Evolutionary conservation across 2,113 vertebrate species (phyloP), one percentile per base, ranked within the genome.

Genomic region (Mustelus asterias): DNA sequence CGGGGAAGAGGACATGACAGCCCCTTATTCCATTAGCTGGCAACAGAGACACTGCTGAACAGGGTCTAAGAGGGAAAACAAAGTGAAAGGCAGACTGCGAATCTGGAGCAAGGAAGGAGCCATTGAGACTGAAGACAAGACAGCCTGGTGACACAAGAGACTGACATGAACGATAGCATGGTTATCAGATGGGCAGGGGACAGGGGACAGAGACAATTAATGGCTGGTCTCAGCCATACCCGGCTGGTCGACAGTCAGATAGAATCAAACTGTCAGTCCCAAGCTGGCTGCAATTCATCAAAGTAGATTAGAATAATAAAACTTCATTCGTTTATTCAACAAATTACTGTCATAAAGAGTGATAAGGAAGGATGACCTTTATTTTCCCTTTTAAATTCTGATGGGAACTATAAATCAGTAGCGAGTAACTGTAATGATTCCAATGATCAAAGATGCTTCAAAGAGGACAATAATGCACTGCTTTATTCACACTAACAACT

Each of bases 211-310:
- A 67, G 90, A 69, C 90, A 90, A 90, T 54, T 90, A 60, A 63
- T 33, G 54, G 29, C 24, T 60, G 88, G 54, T 14, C 90, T 37
- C 90, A 37, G 63, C 48, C 24, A 33, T n/a, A 20, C 7, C 2
- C 18, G 18, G 3, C 60, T 67, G 63, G 18, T 33, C n/a, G 63
- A 10, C n/a, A 22, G 63, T 41, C 6, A 63, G 58, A 94, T 20
- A 69, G 90, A 41, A 90, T 67, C 90, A 94, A 67, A 67, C 60
- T 69, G 63, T 67, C 63, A 67, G 60, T 94, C 90, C n/a, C 90
- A 63, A 89, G 33, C n/a, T 37, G 24, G 90, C 58, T 13, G 88
- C 48, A 33, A 90, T 90, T 41, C 33, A 94, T 94, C 63, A 37
- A 37, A n/a, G 10, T 67, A 18, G 18, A 67, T 94, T 41, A 63